Evolutionary conservation across 2,888 invertebrate species (phyloP).

Genomic region (Pristionchus fissidentatus): DNA sequence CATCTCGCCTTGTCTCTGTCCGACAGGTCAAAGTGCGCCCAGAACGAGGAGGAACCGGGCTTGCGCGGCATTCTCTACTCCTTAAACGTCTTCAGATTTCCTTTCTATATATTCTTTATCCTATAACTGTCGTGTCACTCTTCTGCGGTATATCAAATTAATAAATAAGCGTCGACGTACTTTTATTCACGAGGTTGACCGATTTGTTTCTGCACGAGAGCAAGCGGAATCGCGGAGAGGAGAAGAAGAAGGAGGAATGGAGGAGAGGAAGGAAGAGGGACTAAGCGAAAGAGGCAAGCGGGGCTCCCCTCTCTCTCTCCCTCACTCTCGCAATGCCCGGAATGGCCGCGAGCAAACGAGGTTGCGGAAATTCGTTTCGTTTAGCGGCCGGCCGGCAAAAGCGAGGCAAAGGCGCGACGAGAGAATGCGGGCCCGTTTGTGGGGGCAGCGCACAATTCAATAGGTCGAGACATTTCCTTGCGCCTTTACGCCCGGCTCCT

Average conservation of each 20-base stretch:
- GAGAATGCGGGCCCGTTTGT: slow-evolving; percentile 3
- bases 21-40: slow-evolving; percentile 14
- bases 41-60: not conserved
- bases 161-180: no score
- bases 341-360: slow-evolving; percentile 41
- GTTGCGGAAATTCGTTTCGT: slow-evolving; percentile 41
- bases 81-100: no score
- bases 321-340: no score
- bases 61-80: slow-evolving; percentile 31
- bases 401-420: no score
- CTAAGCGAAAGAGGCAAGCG: not conserved
- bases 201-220: slow-evolving; percentile 20
- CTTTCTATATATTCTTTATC: no score
- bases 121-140: no score
- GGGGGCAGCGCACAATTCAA: slow-evolving; percentile 29
- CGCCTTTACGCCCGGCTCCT: not conserved
- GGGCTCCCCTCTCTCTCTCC: not conserved
- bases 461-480: slow-evolving; percentile 26
- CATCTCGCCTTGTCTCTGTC: slow-evolving; percentile 21
- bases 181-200: not conserved
- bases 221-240: slow-evolving; percentile 12
- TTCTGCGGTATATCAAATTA: no score
- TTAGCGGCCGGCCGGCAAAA: slow-evolving; percentile 27
- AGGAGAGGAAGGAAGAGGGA: slow-evolving; percentile 1
- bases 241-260: not conserved